Conservation (phyloP, 2,888 invertebrate species). For the Apotomis turbidana region DNA sequence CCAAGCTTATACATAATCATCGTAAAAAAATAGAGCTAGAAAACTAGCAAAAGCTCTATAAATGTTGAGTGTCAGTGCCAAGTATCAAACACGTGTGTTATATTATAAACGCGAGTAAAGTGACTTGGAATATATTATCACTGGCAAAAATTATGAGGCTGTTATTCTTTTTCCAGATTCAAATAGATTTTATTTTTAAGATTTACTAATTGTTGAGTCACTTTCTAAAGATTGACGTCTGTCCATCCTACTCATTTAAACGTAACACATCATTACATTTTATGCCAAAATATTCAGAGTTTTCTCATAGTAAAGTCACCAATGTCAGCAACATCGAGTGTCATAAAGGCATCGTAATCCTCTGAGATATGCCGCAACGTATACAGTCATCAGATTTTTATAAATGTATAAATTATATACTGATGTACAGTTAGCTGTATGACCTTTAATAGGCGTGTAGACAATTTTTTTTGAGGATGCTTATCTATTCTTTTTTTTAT, state of each 20-base stretch:
- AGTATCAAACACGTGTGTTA: not conserved
- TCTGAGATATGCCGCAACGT: no score
- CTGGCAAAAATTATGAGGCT: constrained; percentile 13
- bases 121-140: not conserved
- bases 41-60: no score
- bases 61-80: no score
- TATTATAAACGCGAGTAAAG: not conserved
- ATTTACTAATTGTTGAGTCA: constrained; percentile 28
- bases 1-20: no score
- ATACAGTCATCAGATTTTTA: no score
- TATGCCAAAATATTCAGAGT: constrained; percentile 15
- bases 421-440: no score
- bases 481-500: no score
- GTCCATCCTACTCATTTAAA: constrained; percentile 31
- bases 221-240: constrained; percentile 31
- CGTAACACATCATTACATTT: constrained; percentile 11
- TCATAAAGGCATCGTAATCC: no score
- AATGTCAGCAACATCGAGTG: not conserved
- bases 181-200: constrained; percentile 15
- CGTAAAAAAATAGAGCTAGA: no score
- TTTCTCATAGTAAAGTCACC: not conserved
- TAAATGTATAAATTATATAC: no score
- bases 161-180: constrained; percentile 9
- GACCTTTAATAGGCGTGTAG: no score
- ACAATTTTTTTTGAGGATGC: no score